Evolutionary conservation across 1,140 invertebrate species (phyloP).

Genomic region (Antheraea pernyi): DNA sequence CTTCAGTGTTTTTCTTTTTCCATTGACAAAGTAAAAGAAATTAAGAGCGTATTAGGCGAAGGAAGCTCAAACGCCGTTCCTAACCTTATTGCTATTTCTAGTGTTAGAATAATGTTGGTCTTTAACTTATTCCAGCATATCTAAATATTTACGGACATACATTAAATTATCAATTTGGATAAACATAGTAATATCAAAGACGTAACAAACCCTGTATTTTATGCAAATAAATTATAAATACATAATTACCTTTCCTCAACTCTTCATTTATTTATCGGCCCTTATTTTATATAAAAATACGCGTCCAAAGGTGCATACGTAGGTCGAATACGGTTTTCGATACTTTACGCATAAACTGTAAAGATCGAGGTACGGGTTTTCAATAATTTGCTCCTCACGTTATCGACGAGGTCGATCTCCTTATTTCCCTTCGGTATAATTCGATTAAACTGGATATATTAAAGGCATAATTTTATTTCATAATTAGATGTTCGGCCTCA

Average conservation of each 20-base stretch:
- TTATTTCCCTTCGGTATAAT: conserved; percentile 27
- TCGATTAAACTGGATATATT: conserved; percentile 16
- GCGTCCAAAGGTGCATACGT: neutral
- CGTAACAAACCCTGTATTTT: no score
- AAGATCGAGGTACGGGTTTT: neutral
- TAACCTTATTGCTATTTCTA: no score
- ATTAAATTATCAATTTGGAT: conserved; percentile 47
- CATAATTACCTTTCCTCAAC: no score
- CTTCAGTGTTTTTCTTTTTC: conserved; percentile 4
- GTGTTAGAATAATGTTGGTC: no score
- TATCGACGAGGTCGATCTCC: conserved; percentile 22
- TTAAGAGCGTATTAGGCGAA: conserved; percentile 21
- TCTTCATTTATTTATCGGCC: neutral
- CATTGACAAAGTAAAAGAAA: conserved; percentile 19
- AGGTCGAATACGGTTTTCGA: neutral
- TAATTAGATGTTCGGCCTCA: neutral
- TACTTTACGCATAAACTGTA: neutral
- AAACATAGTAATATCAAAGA: no score
- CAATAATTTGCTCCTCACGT: conserved; percentile 8
- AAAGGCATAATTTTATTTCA: neutral
- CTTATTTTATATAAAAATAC: neutral
- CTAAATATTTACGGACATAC: conserved; percentile 54
- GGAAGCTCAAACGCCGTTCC: conserved; percentile 38
- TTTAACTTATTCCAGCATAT: no score
- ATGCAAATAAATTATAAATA: no score